Conservation (phyloP, 2,113 vertebrate genomes). For the Lontra canadensis region DNA sequence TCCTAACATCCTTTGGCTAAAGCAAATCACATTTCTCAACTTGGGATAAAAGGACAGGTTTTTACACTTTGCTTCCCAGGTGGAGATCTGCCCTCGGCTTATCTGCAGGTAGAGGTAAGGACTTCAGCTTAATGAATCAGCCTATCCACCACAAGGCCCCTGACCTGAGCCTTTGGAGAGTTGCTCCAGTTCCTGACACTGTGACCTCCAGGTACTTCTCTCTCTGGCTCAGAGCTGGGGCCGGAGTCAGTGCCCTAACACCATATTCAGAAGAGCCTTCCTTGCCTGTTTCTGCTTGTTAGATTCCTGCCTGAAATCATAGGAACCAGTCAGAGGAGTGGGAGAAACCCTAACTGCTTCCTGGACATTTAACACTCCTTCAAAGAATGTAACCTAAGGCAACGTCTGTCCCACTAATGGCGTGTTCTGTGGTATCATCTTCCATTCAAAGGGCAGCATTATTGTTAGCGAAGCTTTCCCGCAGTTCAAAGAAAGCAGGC, state of each 20-base stretch:
- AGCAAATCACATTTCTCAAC: conserved; percentile 3
- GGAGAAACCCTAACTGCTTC: neutral
- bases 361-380: conserved; percentile 43
- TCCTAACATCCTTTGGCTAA: neutral
- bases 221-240: neutral
- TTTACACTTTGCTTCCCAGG: neutral
- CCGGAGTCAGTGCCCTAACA: neutral
- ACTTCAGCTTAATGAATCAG: neutral
- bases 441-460: neutral
- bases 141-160: neutral
- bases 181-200: neutral
- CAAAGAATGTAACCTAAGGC: neutral
- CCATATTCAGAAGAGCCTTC: neutral
- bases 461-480: neutral
- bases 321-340: neutral
- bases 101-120: neutral
- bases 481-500: neutral
- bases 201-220: neutral
- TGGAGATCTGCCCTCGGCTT: neutral
- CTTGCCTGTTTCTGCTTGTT: neutral
- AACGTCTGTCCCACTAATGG: neutral
- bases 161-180: neutral
- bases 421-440: neutral
- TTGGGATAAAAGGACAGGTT: neutral
- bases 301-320: neutral